Evolutionary conservation across 92 coral and sea anemone species (phyloP).

Genomic region (Scolanthus callimorphus): DNA sequence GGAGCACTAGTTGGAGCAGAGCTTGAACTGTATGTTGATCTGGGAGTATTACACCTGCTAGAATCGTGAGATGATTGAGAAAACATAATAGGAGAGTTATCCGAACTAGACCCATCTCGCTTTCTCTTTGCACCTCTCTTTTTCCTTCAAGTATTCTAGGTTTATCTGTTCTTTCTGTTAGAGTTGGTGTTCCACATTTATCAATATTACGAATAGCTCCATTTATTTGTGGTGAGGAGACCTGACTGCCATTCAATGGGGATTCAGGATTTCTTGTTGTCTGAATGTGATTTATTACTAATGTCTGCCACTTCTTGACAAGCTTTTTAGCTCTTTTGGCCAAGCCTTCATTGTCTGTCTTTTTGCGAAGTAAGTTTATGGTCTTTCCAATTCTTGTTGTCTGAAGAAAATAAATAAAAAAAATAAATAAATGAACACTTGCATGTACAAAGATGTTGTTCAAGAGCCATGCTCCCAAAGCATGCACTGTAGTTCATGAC

Average conservation of each 20-base stretch:
- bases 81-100: constrained; percentile 65
- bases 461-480: too few species aligned
- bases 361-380: constrained; percentile 89
- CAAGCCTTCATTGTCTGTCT: constrained; percentile 83
- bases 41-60: constrained; percentile 48
- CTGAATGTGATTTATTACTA: constrained; percentile 89
- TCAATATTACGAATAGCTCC: constrained; percentile 67
- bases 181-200: constrained; percentile 51
- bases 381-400: constrained; percentile 97
- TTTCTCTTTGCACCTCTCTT: constrained; percentile 80
- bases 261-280: constrained; percentile 79
- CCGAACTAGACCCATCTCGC: constrained; percentile 70
- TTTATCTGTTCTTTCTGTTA: constrained; percentile 55
- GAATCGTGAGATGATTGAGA: constrained; percentile 31
- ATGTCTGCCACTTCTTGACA: constrained; percentile 96
- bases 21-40: constrained; percentile 1
- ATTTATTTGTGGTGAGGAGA: constrained; percentile 88
- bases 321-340: constrained; percentile 95
- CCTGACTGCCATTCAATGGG: constrained; percentile 83
- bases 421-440: too few species aligned
- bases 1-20: constrained; percentile 15
- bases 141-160: constrained; percentile 57
- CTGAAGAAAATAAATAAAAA: too few species aligned
- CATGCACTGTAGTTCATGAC: too few species aligned
- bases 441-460: too few species aligned